Evolutionary conservation across 2,888 invertebrate genomes (phyloP), one percentile per base, ranked within the genome.

Genomic region (Prostheceraeus crozeri): DNA sequence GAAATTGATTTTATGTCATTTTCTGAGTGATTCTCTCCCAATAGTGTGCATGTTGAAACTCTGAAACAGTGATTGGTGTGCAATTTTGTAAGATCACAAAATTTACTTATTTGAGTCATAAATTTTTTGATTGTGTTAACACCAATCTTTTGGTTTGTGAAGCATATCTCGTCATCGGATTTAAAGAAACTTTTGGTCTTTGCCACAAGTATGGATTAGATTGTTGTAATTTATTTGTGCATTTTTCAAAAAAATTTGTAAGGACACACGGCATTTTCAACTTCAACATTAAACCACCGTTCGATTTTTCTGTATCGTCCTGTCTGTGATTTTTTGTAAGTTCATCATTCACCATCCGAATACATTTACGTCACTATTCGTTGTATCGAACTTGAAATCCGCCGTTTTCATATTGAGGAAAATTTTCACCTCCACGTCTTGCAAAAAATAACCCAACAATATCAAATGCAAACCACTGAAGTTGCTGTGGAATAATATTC

Each of bases 391-490:
- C 25, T 25, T 23, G 27, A 48, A 48, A 48, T 25, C 28, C 23
- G 48, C 14, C 28, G 14, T 30, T 21, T 48, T 48, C 28, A 25
- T 25, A 28, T 25, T 14, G 3, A 48, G 25, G 27, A 48, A 28
- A 48, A 48, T 48, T 48, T 48, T 48, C 8, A 48, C 25, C 25
- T 10, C 48, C 48, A 48, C 48, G 27, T 48, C 48, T 48, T 19
- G 14, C 14, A 14, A 48, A 48, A 48, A 48, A 19, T 48, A 48
- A 48, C 25, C 23, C 48, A 48, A 48, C 28, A 19, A 48, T 48
- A n/a, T 25, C 48, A 48, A 48, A 48, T 30, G 28, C 11, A 30
- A 11, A 48, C 8, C 48, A 23, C 28, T 48, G 27, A 25, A 48
- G 28, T 48, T 48, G 25, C 28, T 48, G 48, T 6, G 27, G 48